phyloP scores from a whole-genome alignment of 2,888 invertebrate species.

The Spialia ferax region DNA sequence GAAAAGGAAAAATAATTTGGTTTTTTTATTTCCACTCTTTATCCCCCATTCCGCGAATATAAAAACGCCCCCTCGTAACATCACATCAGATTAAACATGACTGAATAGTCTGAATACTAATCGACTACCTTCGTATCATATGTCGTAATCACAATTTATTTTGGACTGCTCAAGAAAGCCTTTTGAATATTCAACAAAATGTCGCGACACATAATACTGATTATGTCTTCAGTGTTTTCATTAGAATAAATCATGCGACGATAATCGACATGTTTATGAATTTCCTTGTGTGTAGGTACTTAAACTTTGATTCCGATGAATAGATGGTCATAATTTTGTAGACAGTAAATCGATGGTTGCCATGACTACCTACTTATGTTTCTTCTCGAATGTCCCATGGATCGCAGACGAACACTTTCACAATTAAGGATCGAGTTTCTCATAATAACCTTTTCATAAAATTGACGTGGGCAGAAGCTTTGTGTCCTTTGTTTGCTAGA shows the following conservation, averaged over 20 bases:
- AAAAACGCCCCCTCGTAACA: too few relatives aligned
- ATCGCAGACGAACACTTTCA: background rate
- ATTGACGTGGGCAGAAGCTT: background rate
- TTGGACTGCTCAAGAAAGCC: background rate
- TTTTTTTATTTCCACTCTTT: too few relatives aligned
- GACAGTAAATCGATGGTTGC: constrained; percentile 5
- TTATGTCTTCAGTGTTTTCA: constrained; percentile 1
- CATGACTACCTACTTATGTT: constrained; percentile 1
- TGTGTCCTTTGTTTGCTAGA: background rate
- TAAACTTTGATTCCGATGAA: too few relatives aligned
- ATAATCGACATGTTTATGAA: background rate
- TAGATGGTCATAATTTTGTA: background rate
- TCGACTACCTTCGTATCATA: background rate
- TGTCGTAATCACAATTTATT: background rate
- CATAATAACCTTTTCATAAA: constrained; percentile 1
- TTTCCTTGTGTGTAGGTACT: background rate
- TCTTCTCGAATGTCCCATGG: background rate
- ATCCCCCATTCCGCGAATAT: too few relatives aligned
- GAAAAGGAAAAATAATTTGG: too few relatives aligned
- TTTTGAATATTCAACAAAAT: constrained; percentile 9
- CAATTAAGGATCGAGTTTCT: background rate
- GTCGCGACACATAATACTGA: background rate
- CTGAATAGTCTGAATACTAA: background rate
- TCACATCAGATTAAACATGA: background rate
- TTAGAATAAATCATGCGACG: constrained; percentile 5